Percentiles rank a stretch among this genome's conserved stretches.
These are phyloP conservation scores for Drosophila fuyamai DNA, from an alignment of 1,140 invertebrate genomes.

Conservation along the genomic window DNA sequence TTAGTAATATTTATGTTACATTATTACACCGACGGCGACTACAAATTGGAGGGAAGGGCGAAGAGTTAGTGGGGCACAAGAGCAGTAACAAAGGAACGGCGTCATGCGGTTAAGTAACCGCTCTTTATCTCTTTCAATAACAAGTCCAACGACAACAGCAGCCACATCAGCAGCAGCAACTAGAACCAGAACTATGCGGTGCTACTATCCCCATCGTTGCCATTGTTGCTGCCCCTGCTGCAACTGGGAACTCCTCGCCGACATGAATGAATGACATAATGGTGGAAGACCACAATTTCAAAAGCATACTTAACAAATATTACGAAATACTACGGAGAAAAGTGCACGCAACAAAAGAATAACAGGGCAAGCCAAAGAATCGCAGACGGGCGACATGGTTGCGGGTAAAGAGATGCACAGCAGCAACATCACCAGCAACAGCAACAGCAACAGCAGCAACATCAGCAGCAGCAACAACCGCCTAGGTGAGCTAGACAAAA, in stretches of 20 bases:
- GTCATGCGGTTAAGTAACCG: conserved; percentile 78
- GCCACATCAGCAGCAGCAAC: conserved; percentile 38
- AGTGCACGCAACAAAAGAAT: conserved; percentile 81
- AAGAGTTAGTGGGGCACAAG: conserved; percentile 14
- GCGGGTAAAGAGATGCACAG: conserved; percentile 34
- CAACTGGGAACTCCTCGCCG: conserved; percentile 26
- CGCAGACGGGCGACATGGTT: conserved; percentile 19
- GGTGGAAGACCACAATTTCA: conserved; percentile 82
- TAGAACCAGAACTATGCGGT: conserved; percentile 54
- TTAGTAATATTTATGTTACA: conserved; percentile 81
- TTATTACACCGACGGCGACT: conserved; percentile 66
- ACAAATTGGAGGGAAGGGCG: conserved; percentile 39
- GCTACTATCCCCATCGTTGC: conserved; percentile 37
- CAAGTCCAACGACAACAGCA: conserved; percentile 69
- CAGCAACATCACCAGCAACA: conserved; percentile 20
- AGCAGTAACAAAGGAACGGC: conserved; percentile 52
- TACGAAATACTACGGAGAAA: conserved; percentile 78
- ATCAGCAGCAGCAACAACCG: conserved; percentile 22
- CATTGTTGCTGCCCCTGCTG: conserved; percentile 27
- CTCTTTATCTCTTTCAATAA: conserved; percentile 82
- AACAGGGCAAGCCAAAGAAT: conserved; percentile 57
- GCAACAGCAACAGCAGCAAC: conserved; percentile 14
- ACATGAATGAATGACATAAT: conserved; percentile 77
- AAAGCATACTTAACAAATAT: conserved; percentile 82
- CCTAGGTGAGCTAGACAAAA: conserved; percentile 72